Evolutionary conservation across 2,113 vertebrate species (phyloP).

Genomic region (Chloropsis hardwickii): DNA sequence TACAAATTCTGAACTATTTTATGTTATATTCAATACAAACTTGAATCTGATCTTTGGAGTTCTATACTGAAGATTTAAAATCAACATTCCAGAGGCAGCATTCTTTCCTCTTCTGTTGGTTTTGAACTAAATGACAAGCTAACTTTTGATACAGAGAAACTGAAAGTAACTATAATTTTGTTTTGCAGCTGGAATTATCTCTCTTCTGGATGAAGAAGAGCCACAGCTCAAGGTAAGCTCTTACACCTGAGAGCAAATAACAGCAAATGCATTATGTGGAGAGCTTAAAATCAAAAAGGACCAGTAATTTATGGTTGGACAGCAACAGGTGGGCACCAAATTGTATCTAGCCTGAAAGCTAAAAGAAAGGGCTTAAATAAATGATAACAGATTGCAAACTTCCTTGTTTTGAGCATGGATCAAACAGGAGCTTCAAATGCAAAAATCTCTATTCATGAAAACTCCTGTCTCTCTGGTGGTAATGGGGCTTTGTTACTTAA

Average conservation of each 20-base stretch:
- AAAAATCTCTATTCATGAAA: background rate
- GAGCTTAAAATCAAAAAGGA: background rate
- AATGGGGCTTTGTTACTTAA: background rate
- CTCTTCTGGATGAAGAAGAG: slow-evolving; percentile 98
- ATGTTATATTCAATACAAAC: background rate
- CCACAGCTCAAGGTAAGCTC: slow-evolving; percentile 92
- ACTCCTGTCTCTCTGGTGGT: background rate
- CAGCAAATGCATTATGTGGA: background rate
- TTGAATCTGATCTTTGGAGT: background rate
- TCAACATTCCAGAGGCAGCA: background rate
- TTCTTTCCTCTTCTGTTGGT: background rate
- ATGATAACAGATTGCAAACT: background rate
- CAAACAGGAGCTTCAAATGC: background rate
- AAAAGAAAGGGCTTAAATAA: background rate
- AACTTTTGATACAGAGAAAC: background rate
- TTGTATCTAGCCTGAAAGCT: background rate
- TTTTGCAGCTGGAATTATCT: slow-evolving; percentile 94
- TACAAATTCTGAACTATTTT: background rate
- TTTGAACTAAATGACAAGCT: background rate
- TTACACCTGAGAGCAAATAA: background rate
- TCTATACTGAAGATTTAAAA: background rate
- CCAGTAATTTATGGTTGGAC: background rate
- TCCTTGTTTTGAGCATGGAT: background rate
- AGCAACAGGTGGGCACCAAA: background rate
- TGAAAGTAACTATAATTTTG: background rate